Percentiles rank a stretch among this genome's conserved stretches.
These are phyloP conservation scores for Phrynocephalus guinanensis DNA, from an alignment of 2,797 vertebrate genomes.

Conservation along the genomic window DNA sequence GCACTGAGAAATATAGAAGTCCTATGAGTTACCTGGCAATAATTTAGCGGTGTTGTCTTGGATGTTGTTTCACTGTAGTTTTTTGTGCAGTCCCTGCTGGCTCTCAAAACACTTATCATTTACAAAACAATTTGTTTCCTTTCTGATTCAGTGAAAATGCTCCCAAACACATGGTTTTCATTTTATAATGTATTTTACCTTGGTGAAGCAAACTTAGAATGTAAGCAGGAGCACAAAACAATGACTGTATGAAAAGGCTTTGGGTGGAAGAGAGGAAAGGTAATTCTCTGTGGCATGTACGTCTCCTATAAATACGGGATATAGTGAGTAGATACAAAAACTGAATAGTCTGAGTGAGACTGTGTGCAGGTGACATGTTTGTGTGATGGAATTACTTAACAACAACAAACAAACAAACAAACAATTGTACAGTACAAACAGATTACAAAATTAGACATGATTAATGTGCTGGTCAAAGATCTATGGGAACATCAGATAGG, in stretches of 20 bases:
- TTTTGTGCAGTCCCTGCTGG: slow-evolving; percentile 9
- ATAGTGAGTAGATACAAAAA: slow-evolving; percentile 23
- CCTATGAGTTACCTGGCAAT: slow-evolving; percentile 71
- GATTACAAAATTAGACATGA: no score
- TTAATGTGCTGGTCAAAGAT: no score
- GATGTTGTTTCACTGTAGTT: slow-evolving; percentile 14
- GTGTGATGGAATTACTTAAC: neutral
- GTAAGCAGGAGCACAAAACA: neutral
- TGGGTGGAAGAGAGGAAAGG: slow-evolving; percentile 15
- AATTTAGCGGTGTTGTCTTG: slow-evolving; percentile 54
- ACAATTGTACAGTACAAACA: no score
- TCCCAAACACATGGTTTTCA: slow-evolving; percentile 25
- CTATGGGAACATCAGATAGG: no score
- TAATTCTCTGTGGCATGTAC: neutral
- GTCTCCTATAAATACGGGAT: slow-evolving; percentile 6
- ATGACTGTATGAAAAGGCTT: neutral
- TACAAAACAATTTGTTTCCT: slow-evolving; percentile 22
- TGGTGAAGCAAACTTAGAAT: neutral
- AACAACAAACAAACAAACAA: no score
- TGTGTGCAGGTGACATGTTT: neutral
- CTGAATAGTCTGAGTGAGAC: neutral
- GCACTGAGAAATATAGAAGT: slow-evolving; percentile 54
- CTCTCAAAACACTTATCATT: slow-evolving; percentile 27
- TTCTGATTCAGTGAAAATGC: neutral
- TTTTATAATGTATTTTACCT: slow-evolving; percentile 31